Base-by-base conservation (phyloP, 2,113 vertebrate genomes). In the Hippolais icterina region DNA sequence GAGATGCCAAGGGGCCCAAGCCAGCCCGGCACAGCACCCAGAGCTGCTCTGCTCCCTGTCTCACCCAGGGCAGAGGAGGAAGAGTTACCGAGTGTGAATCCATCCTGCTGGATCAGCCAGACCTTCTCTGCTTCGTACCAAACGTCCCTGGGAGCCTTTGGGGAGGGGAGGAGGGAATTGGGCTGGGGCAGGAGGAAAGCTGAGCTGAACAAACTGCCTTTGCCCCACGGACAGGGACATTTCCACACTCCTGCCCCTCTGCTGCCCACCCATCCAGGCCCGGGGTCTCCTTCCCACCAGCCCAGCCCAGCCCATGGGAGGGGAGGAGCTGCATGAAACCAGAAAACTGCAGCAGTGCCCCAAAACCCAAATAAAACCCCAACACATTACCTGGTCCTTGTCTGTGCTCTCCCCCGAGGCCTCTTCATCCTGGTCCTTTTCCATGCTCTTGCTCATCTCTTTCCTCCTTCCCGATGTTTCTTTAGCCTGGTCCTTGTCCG, bases 81-180 rank as follows among this genome's bases (percentile, higher is more conserved):
- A 16, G 35, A 90, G 96, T 98, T 98, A 99, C 99, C 99, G 0
- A 98, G 98, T 0, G 93, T 95, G 84, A 98, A 99, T 12, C 98
- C 98, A 0, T 99, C 98, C 95, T 98, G 99, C 95, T 98, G 98
- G 25, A 98, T 39, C 15, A 98, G 98, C 99, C 99, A 99, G 71
- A 99, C 98, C 16, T 98, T 98, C 83, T 98, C 99, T 0, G 98
- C 98, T 77, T 99, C 99, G 0, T 99, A 99, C 99, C 99, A 99
- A 31, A 98, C 97, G 2, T 99, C 99, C 47, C 91, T 97, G 1
- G 80, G 75, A 24, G 86, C 96, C 98, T 98, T 94, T 0, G 2
- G 60, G 70, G 50, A 63, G 49, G 46, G 91, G 20, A 68, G 42
- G 69, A 29, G 21, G n/a, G 35, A 33, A 33, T 1, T 0, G 11